These are phyloP conservation scores for Tineola bisselliella DNA, from an alignment of 2,888 invertebrate genomes.

Conservation along the genomic window DNA sequence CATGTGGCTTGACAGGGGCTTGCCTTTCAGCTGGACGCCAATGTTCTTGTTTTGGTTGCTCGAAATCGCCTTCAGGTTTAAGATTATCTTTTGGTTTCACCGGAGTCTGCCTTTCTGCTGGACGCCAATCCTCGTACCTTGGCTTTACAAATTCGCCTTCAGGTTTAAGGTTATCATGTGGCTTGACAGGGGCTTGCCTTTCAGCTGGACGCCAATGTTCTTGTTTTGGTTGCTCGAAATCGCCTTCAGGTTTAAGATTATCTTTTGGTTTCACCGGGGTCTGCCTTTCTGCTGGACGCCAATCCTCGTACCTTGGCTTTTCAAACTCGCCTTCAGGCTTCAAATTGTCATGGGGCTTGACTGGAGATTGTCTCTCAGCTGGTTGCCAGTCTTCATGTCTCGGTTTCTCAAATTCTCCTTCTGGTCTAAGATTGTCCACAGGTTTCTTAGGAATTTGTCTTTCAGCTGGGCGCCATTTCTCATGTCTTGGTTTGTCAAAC, in stretches of 20 bases:
- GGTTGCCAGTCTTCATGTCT: constrained; percentile 37
- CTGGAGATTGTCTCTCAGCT: constrained; percentile 40
- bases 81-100: constrained; percentile 62
- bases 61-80: constrained; percentile 56
- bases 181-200: constrained; percentile 61
- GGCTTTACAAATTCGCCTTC: constrained; percentile 68
- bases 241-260: constrained; percentile 68
- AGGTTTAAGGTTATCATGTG: constrained; percentile 65
- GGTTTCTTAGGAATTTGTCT: constrained; percentile 38
- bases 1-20: constrained; percentile 25
- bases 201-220: constrained; percentile 64
- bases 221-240: constrained; percentile 46
- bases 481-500: constrained; percentile 39
- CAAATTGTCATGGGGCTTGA: constrained; percentile 55
- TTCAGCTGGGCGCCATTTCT: constrained; percentile 46
- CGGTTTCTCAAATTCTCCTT: constrained; percentile 41
- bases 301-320: constrained; percentile 29
- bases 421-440: constrained; percentile 39
- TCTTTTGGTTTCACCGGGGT: constrained; percentile 64
- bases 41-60: constrained; percentile 43
- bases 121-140: constrained; percentile 38
- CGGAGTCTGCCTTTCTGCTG: constrained; percentile 40
- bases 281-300: constrained; percentile 35
- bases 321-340: constrained; percentile 63
- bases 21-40: constrained; percentile 44